Evolutionary conservation across 2,113 vertebrate genomes (phyloP), one percentile per base, ranked within the genome.

Genomic region (Hylia prasina): DNA sequence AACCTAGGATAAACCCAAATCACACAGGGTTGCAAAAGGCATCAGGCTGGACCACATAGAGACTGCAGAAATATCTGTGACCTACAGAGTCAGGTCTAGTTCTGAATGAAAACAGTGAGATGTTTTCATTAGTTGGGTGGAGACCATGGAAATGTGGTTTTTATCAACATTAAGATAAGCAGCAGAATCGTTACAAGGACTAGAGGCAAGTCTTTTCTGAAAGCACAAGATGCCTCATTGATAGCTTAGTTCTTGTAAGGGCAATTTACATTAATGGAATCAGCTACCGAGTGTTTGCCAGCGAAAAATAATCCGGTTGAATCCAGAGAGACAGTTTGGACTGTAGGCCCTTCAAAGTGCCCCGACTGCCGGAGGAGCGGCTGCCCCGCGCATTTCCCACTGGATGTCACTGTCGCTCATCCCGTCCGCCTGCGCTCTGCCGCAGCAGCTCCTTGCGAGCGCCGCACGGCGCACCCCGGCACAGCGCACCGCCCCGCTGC

Each of bases 351-450:
- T 3, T 11, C 2, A 0, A 6, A 24, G 27, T 0, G 37, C 13
- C 7, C 13, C 0, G 2, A 0, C 17, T 25, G 82, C 39, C 3
- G 5, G 1, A 6, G 33, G 6, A 37, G 60, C 19, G 35, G 70
- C 28, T 45, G 92, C 50, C 33, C 89, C 45, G 9, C 13, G 11
- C 31, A 0, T 44, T n/a, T 17, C 9, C 88, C 97, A 9, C 95
- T 50, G 44, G 96, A 58, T 97, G 97, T 97, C 96, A 37, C 87
- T 87, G 3, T 82, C 53, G 53, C 70, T 80, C 81, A 79, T 75
- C 0, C 31, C 9, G 48, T 0, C 80, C 16, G 64, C 27, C 30
- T 5, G n/a, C 3, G 33, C 82, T 13, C 4, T 13, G n/a, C 25
- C 13, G 0, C 19, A 6, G 7, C 37, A 3, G 44, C 10, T 45